phyloP scores from a whole-genome alignment of 2,113 vertebrate genomes.

The Cyanoderma ruficeps region DNA sequence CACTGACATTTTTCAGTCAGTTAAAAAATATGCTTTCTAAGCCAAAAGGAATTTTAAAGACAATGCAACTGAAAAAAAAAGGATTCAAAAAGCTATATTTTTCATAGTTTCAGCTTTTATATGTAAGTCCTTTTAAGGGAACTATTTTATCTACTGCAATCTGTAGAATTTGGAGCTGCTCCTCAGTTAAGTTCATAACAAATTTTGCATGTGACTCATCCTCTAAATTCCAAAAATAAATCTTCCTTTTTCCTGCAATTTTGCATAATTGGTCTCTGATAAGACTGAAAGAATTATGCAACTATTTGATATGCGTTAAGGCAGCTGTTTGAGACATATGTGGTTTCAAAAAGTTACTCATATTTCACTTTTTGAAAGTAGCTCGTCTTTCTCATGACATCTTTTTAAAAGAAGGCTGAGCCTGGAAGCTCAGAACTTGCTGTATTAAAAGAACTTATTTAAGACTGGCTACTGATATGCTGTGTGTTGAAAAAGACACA shows the following conservation, averaged over 20 bases:
- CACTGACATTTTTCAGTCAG: neutral
- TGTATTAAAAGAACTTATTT: neutral
- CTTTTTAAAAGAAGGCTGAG: neutral
- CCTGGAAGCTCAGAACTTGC: neutral
- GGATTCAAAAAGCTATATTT: neutral
- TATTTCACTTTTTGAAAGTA: neutral
- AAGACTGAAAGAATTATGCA: slow-evolving; percentile 15
- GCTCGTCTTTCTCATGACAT: rapidly evolving
- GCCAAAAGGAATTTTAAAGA: neutral
- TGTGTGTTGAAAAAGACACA: neutral
- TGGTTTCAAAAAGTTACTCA: neutral
- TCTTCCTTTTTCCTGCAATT: slow-evolving; percentile 43
- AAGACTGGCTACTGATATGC: neutral
- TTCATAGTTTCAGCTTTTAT: neutral
- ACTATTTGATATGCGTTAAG: slow-evolving; percentile 1
- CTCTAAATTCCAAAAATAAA: slow-evolving; percentile 37
- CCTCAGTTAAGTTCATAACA: neutral
- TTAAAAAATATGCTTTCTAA: neutral
- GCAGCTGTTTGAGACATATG: slow-evolving; percentile 27
- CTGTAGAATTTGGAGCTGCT: neutral
- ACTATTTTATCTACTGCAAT: neutral
- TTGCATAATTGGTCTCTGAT: slow-evolving; percentile 34
- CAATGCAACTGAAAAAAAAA: neutral
- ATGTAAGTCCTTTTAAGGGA: neutral
- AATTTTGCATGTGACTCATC: slow-evolving; percentile 44